Evolutionary conservation across 2,113 vertebrate genomes (phyloP), one percentile per base, ranked within the genome.

Genomic region (Phoenicopterus ruber): DNA sequence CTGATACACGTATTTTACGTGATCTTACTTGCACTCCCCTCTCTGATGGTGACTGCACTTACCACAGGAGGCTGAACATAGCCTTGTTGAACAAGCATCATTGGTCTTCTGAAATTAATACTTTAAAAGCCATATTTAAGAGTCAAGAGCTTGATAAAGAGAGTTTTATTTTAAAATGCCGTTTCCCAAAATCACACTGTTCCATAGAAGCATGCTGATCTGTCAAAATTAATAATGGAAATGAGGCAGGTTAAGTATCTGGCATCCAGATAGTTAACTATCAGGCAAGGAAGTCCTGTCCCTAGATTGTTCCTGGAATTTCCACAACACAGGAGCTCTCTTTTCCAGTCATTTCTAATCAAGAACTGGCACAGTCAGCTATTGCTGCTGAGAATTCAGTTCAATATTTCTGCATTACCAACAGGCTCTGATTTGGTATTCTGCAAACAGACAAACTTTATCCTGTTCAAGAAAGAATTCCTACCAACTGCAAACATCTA

Each of bases 1-100:
- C 0, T 17, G 63, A 78, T 17, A 58, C 2, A 18, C 2, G 1
- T 12, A 31, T 54, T 77, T 81, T 28, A 82, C 19, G 5, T 1
- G 2, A 5, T 46, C 2, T 1, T 26, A 63, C n/a, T 32, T 58
- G 46, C 61, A 49, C 14, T 50, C 15, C 12, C 11, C 5, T 36
- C n/a, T 80, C 44, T 65, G 34, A 80, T 24, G 31, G 36, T 72
- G 25, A 36, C 20, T 40, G 26, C 46, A 58, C 31, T 26, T 69
- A 9, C 17, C n/a, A 61, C 6, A 17, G 34, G 15, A 50, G 8
- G 18, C 1, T 66, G 20, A 74, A 80, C 7, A 28, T 0, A 82
- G 20, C 15, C 13, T 74, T 69, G 16, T 18, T 42, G 17, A 61
- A 65, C 24, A 63, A 50, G 20, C 10, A 29, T 22, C 62, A 19